These are phyloP conservation scores for Onychomys arenicola DNA, from an alignment of 2,797 vertebrate species.

Conservation along the genomic window DNA sequence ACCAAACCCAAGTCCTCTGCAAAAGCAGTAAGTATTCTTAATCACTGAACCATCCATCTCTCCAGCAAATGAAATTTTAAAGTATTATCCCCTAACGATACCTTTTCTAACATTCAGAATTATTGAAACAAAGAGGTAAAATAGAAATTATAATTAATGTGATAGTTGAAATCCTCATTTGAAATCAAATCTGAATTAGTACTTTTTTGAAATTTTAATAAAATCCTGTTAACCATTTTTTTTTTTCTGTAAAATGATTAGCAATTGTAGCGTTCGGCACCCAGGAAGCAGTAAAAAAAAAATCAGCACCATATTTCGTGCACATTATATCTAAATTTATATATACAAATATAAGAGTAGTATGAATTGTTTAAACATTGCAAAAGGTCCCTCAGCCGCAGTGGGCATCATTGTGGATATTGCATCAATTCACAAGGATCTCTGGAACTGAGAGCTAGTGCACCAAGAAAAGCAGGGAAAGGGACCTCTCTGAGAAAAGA, in stretches of 20 bases:
- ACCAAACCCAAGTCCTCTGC: neutral
- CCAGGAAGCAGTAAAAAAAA: neutral
- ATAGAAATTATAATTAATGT: neutral
- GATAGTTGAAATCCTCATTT: neutral
- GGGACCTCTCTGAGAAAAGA: neutral
- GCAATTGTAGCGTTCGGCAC: neutral
- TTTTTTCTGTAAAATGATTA: neutral
- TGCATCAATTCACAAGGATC: neutral
- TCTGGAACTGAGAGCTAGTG: neutral
- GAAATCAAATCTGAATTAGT: slow-evolving; percentile 7
- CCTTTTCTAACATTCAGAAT: slow-evolving; percentile 16
- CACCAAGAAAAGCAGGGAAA: neutral
- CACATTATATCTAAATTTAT: neutral
- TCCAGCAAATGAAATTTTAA: neutral
- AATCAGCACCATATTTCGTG: neutral
- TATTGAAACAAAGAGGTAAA: neutral
- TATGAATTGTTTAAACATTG: neutral
- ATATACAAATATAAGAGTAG: neutral
- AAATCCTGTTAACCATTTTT: neutral
- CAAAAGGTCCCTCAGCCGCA: neutral
- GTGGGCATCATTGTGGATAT: accelerated
- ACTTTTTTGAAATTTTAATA: neutral
- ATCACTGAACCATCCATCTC: neutral
- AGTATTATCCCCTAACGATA: neutral
- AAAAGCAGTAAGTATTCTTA: neutral